These are phyloP conservation scores for Heliconius eleuchia DNA, from an alignment of 1,140 invertebrate species.

Conservation along the genomic window DNA sequence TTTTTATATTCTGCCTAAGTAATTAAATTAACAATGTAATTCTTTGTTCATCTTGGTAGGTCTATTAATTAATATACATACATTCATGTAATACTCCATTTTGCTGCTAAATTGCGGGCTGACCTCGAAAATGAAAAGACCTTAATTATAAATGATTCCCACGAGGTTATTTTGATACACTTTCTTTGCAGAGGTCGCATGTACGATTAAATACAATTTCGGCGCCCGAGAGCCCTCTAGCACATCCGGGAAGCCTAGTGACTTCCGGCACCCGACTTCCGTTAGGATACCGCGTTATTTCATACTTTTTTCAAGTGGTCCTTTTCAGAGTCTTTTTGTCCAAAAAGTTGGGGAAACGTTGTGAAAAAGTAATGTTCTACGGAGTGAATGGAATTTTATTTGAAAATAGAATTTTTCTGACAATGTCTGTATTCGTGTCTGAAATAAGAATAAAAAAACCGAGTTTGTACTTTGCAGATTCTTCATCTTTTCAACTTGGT, in stretches of 20 bases:
- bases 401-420: slow-evolving; percentile 40
- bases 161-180: slow-evolving; percentile 39
- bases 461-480: neutral
- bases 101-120: slow-evolving; percentile 26
- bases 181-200: slow-evolving; percentile 48
- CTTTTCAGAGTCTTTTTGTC: slow-evolving; percentile 60
- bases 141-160: slow-evolving; percentile 49
- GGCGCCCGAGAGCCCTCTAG: slow-evolving; percentile 60
- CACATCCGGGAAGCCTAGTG: slow-evolving; percentile 72
- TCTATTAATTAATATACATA: slow-evolving; percentile 10
- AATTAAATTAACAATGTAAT: neutral
- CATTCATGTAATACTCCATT: slow-evolving; percentile 15
- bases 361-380: slow-evolving; percentile 51
- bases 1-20: neutral
- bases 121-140: slow-evolving; percentile 33
- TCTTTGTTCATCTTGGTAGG: neutral
- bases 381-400: slow-evolving; percentile 46
- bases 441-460: slow-evolving; percentile 20
- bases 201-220: slow-evolving; percentile 74
- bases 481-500: neutral
- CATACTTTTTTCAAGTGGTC: slow-evolving; percentile 69
- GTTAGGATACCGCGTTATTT: slow-evolving; percentile 69
- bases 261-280: slow-evolving; percentile 72
- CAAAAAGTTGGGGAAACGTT: slow-evolving; percentile 56
- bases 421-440: slow-evolving; percentile 27